Conservation (phyloP, 92 coral and sea anemone genomes). For the Virgularia gustaviana region DNA sequence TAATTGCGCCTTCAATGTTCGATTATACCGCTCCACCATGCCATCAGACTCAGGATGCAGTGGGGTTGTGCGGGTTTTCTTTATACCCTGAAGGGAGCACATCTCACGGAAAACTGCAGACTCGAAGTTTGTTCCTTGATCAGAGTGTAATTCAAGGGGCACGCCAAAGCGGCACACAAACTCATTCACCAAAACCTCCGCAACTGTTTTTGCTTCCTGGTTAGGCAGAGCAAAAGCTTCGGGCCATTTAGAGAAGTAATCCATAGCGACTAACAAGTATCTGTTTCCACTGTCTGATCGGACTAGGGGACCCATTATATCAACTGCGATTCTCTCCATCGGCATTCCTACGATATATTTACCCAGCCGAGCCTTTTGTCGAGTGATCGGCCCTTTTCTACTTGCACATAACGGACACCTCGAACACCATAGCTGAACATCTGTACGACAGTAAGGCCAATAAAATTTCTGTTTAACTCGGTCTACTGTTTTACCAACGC, state of each 20-base stretch:
- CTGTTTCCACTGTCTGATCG: conserved; percentile 17
- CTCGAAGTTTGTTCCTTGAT: conserved; percentile 37
- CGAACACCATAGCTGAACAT: conserved; percentile 27
- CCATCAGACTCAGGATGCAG: conserved; percentile 45
- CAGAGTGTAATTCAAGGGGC: conserved; percentile 10
- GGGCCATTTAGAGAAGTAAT: conserved; percentile 10
- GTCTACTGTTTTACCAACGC: conserved; percentile 18
- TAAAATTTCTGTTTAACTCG: conserved; percentile 23
- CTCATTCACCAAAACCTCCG: conserved; percentile 7
- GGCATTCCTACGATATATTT: conserved; percentile 35
- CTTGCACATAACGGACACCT: conserved; percentile 7
- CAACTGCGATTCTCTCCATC: conserved; percentile 45
- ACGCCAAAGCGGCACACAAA: conserved; percentile 7
- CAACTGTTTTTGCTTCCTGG: conserved; percentile 19
- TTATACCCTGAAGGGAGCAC: conserved; percentile 35
- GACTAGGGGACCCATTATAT: conserved; percentile 39
- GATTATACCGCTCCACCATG: conserved; percentile 38
- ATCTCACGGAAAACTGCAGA: conserved; percentile 33
- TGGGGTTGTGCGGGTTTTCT: conserved; percentile 45
- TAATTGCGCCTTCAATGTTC: conserved; percentile 21
- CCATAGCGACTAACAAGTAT: neutral
- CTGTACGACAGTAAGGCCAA: conserved; percentile 25
- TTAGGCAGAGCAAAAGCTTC: conserved; percentile 16
- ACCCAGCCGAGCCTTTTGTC: conserved; percentile 29
- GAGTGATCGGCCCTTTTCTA: conserved; percentile 19